Base-by-base conservation (phyloP, 2,797 vertebrate genomes). In the Crocodylus rhombifer region DNA sequence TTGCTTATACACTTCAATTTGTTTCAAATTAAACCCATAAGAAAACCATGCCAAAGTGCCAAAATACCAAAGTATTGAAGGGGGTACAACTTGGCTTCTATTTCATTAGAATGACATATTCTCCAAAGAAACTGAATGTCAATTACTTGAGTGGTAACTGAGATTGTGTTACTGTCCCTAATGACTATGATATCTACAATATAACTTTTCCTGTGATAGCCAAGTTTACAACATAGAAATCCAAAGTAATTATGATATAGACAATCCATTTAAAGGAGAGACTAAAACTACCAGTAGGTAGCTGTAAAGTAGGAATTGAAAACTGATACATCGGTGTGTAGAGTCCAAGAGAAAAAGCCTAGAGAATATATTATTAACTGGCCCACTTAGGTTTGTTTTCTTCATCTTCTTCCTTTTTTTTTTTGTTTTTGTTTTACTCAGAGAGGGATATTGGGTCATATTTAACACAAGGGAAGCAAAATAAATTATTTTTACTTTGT, bases 291-390 rank as follows among this genome's bases (percentile, higher is more conserved):
- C 10, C 25, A 62, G 30, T 42, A n/a, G 42, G 14, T 60, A 23
- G 28, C 23, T 20, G 51, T 69, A 55, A 1, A 62, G 58, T 77
- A 20, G 81, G 8, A 0, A 42, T 0, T 51, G 23, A 42, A 42
- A 75, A 55, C 84, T 63, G 93, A 36, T 84, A 87, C 82, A 76
- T 1, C 1, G 2, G 18, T 84, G 62, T 74, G 61, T 89, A 28
- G 18, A 69, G 6, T 56, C 5, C 64, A 51, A 64, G 87, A 26
- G 1, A 80, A 62, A 1, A 42, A 67, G 84, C 8, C 10, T 42
- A 42, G 42, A 11, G 42, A 42, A 42, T 42, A 42, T 42, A 42
- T 42, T 42, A 42, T 42, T 42, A 42, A 9, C 42, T 42, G 42
- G 42, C 9, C 42, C 42, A 42, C 42, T 42, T 42, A 9, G 42